Conservation (phyloP, 2,113 vertebrate genomes). For the Paradisaea rubra region DNA sequence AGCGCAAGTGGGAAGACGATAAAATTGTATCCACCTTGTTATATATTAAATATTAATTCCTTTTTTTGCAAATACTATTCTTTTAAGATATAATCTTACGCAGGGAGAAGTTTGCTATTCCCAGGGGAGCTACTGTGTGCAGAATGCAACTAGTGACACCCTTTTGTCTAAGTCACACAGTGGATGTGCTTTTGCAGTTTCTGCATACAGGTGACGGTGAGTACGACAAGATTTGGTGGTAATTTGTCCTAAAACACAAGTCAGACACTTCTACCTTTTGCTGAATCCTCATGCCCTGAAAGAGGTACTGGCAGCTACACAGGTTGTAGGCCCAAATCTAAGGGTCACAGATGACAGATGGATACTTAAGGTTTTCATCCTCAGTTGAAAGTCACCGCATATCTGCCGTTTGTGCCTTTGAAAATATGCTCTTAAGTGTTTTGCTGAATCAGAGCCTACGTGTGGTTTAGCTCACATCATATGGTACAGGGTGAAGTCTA, state of each 20-base stretch:
- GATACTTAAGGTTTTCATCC: neutral
- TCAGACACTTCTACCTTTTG: neutral
- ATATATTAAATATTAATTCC: neutral
- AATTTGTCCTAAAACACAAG: neutral
- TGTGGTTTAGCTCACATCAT: neutral
- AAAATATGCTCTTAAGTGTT: neutral
- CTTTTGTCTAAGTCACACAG: neutral
- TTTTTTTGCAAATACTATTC: neutral
- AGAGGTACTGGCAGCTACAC: neutral
- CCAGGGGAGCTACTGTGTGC: neutral
- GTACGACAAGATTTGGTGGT: neutral
- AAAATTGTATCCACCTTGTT: neutral
- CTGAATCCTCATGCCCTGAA: neutral
- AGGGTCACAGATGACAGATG: neutral
- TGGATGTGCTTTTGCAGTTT: neutral
- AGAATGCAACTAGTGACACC: neutral
- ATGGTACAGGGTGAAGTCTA: neutral
- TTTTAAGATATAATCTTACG: neutral
- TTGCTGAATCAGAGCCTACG: neutral
- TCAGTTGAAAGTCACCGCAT: neutral
- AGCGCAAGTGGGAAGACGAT: neutral
- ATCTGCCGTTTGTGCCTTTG: neutral
- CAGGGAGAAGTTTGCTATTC: neutral
- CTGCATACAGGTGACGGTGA: fast-evolving
- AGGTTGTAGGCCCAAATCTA: neutral